Conservation (phyloP, 2,797 vertebrate genomes). For the Halcyon smyrnensis region DNA sequence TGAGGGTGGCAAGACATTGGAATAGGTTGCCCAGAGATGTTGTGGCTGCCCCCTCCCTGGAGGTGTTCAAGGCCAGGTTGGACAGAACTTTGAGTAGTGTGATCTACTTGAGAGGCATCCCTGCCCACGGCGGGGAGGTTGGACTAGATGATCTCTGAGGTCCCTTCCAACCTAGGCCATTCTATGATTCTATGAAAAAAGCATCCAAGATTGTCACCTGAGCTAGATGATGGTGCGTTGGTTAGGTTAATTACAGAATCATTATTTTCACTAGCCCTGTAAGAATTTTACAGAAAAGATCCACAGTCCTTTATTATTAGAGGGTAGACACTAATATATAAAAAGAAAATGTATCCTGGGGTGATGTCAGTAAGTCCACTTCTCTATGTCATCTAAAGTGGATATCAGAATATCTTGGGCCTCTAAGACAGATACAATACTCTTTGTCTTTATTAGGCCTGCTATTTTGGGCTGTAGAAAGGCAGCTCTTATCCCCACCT, state of each 20-base stretch:
- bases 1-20: too few relatives aligned
- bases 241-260: background rate
- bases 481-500: background rate
- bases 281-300: background rate
- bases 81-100: too few relatives aligned
- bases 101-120: too few relatives aligned
- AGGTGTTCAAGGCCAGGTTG: too few relatives aligned
- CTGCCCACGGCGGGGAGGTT: too few relatives aligned
- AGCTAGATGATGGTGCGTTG: background rate
- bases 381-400: background rate
- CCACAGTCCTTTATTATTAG: background rate
- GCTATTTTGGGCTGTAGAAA: background rate
- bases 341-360: background rate
- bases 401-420: background rate
- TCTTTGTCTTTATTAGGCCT: background rate
- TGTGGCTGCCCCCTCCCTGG: too few relatives aligned
- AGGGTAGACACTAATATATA: background rate
- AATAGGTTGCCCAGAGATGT: too few relatives aligned
- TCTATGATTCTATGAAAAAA: background rate
- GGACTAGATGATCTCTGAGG: too few relatives aligned
- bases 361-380: background rate
- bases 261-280: background rate
- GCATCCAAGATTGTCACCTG: background rate
- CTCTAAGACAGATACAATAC: background rate
- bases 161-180: too few relatives aligned